Evolutionary conservation across 2,113 vertebrate genomes (phyloP).

Genomic region (Neolamprologus modestus): DNA sequence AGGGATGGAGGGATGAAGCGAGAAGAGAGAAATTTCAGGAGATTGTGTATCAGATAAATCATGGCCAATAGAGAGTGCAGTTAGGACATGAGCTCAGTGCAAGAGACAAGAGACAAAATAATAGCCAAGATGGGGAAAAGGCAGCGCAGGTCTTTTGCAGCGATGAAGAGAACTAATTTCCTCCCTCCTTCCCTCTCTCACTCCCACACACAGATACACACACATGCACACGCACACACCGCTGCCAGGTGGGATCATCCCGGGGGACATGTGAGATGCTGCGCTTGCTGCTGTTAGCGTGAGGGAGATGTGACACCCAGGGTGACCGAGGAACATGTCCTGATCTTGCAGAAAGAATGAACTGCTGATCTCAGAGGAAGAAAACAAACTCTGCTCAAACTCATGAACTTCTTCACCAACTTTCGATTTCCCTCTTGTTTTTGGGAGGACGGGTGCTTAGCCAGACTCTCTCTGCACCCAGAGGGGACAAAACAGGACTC

Average conservation of each 20-base stretch:
- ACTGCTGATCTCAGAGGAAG: neutral
- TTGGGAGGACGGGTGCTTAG: neutral
- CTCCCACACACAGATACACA: neutral
- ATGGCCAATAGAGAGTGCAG: constrained; percentile 58
- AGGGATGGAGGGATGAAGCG: neutral
- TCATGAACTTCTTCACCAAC: neutral
- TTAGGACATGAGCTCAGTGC: constrained; percentile 31
- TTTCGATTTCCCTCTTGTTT: neutral
- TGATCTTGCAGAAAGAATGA: neutral
- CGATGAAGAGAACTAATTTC: constrained; percentile 24
- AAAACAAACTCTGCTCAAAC: neutral
- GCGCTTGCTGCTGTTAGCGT: constrained; percentile 20
- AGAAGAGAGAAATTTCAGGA: neutral
- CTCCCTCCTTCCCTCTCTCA: neutral
- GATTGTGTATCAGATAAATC: constrained; percentile 61
- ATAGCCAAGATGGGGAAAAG: constrained; percentile 33
- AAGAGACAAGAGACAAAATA: constrained; percentile 38
- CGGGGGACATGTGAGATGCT: neutral
- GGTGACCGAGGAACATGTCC: constrained; percentile 6
- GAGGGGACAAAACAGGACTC: neutral
- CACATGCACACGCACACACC: neutral
- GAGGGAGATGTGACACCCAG: constrained; percentile 22
- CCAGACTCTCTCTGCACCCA: neutral
- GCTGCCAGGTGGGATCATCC: constrained; percentile 15
- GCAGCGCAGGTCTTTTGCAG: constrained; percentile 5